Evolutionary conservation across 2,113 vertebrate genomes (phyloP).

Genomic region (Puntigrus tetrazona): DNA sequence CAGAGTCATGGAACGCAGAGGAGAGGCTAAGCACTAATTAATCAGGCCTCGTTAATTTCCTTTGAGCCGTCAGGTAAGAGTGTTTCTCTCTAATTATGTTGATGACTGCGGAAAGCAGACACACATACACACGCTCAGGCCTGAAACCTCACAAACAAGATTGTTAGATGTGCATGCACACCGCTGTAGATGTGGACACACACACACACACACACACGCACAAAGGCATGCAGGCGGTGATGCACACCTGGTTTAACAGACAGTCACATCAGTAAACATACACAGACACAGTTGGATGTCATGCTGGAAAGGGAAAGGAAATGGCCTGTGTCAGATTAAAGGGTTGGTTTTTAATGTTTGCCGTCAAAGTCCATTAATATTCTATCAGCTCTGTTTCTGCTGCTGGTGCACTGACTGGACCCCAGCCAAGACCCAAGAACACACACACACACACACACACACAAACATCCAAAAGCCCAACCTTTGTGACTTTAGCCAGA

Average conservation of each 20-base stretch:
- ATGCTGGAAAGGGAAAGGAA: conserved; percentile 33
- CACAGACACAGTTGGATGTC: conserved; percentile 37
- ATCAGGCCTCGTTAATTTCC: conserved; percentile 48
- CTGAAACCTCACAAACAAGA: conserved; percentile 19
- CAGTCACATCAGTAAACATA: conserved; percentile 45
- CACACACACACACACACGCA: conserved; percentile 22
- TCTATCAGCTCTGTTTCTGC: conserved; percentile 39
- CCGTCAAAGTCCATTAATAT: conserved; percentile 54
- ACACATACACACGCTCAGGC: conserved; percentile 1
- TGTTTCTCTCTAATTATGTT: conserved; percentile 40
- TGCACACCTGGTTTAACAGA: conserved; percentile 41
- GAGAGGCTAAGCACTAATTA: conserved; percentile 46
- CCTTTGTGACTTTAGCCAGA: conserved; percentile 34
- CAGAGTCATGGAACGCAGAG: conserved; percentile 44
- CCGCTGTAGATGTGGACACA: conserved; percentile 5
- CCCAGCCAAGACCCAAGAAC: conserved; percentile 14
- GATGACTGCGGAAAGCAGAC: conserved; percentile 30
- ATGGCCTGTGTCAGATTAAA: conserved; percentile 50
- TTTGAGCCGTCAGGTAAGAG: conserved; percentile 45
- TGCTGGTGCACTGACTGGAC: conserved; percentile 40
- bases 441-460: background rate
- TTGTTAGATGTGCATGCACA: conserved; percentile 18
- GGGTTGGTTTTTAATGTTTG: conserved; percentile 49
- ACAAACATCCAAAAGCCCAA: conserved; percentile 36
- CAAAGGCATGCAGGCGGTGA: conserved; percentile 15